Evolutionary conservation across 2,888 invertebrate species (phyloP), one percentile per base, ranked within the genome.

Genomic region (Hirtodrosophila cameraria): DNA sequence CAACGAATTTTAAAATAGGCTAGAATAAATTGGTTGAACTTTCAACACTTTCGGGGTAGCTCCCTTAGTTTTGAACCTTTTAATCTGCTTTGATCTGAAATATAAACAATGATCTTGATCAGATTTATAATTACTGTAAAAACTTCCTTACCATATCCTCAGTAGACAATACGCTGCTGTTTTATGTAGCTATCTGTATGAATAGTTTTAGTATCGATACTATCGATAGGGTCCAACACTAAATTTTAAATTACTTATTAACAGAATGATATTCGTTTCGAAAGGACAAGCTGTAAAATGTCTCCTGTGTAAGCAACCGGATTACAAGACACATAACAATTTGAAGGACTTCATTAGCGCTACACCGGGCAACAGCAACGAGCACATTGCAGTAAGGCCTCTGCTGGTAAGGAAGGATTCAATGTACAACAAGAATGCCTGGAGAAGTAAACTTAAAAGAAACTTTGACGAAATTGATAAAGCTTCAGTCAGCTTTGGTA

Each of bases 391-490:
- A 3, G 3, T 35, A 1, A 48, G 61, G 11, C 75, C 78, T 1
- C 36, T 60, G 3, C 39, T 77, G 8, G 36, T 62, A 1, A 53
- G 64, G 12, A 75, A 69, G 64, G 75, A 77, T 9, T 65, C 66
- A 8, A 28, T 62, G 9, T 66, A 78, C 48, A 77, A 66, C 33
- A 69, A 66, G 38, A 75, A 82, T 25, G 28, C 49, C 33, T 86
- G 86, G 86, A 67, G 62, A 50, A 71, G 63, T 42, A 83, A 86
- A 68, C 61, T 76, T 1, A 83, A 83, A 68, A 68, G 81, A 35
- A 83, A 83, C 59, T 83, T 83, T 18, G 83, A 83, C 33, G 83
- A 83, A 49, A 83, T 83, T 39, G 83, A 83, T 36, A 83, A 86
- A 36, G 86, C 83, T 4, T 83, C 83, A 12, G 83, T 86, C 49